Evolutionary conservation across 2,113 vertebrate species (phyloP).

Genomic region (Lates calcarifer): DNA sequence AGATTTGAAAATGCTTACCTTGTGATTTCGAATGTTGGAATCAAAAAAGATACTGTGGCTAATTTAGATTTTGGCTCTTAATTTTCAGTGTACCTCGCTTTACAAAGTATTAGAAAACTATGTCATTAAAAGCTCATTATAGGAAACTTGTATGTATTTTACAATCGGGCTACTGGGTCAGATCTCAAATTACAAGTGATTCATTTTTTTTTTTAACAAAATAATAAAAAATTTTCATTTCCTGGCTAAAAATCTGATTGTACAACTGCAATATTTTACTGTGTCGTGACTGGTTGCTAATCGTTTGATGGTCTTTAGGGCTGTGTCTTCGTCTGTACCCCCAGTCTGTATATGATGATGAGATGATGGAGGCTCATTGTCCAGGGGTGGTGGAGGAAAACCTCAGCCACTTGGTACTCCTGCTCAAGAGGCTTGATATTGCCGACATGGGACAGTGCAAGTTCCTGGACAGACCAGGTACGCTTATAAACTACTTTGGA

Average conservation of each 20-base stretch:
- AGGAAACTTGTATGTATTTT: neutral
- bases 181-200: neutral
- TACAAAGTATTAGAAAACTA: neutral
- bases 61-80: neutral
- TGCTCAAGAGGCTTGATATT: slow-evolving; percentile 93
- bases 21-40: neutral
- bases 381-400: slow-evolving; percentile 91
- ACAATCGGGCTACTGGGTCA: neutral
- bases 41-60: neutral
- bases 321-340: slow-evolving; percentile 92
- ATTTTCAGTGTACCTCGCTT: neutral
- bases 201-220: neutral
- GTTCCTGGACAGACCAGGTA: slow-evolving; percentile 92
- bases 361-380: slow-evolving; percentile 86
- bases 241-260: neutral
- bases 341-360: slow-evolving; percentile 84
- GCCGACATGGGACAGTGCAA: slow-evolving; percentile 90
- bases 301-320: slow-evolving; percentile 77
- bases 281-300: neutral
- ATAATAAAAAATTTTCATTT: neutral
- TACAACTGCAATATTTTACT: neutral
- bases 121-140: neutral
- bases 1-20: neutral
- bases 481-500: neutral
- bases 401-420: slow-evolving; percentile 89